Evolutionary conservation across 2,888 invertebrate species (phyloP).

Genomic region (Phalangium opilio): DNA sequence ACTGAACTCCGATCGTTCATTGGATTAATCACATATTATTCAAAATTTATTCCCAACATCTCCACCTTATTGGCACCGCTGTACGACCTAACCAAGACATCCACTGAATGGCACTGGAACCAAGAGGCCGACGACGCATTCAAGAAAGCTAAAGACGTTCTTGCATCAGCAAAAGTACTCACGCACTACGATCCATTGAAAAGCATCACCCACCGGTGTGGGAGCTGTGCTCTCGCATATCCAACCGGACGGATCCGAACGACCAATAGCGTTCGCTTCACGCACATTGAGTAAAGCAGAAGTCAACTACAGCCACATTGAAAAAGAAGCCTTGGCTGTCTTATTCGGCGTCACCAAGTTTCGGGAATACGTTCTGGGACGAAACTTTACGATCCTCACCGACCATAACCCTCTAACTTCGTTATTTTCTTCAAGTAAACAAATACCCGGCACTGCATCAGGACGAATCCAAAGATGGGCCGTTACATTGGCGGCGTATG

Average conservation of each 20-base stretch:
- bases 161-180: slow-evolving; percentile 21
- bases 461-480: slow-evolving; percentile 25
- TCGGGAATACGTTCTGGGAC: slow-evolving; percentile 30
- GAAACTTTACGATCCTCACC: slow-evolving; percentile 30
- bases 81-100: slow-evolving; percentile 17
- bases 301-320: slow-evolving; percentile 19
- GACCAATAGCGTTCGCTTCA: slow-evolving; percentile 23
- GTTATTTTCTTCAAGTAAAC: not conserved
- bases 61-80: slow-evolving; percentile 20
- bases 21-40: slow-evolving; percentile 24
- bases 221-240: slow-evolving; percentile 23
- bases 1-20: slow-evolving; percentile 22
- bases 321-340: slow-evolving; percentile 28
- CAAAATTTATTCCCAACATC: slow-evolving; percentile 22
- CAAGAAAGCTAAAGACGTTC: slow-evolving; percentile 19
- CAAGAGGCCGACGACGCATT: slow-evolving; percentile 17
- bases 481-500: slow-evolving; percentile 25
- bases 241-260: slow-evolving; percentile 29
- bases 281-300: slow-evolving; percentile 18
- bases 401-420: slow-evolving; percentile 31
- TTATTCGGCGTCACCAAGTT: slow-evolving; percentile 31
- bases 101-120: slow-evolving; percentile 17
- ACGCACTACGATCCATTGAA: slow-evolving; percentile 29
- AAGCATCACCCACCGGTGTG: slow-evolving; percentile 27
- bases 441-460: slow-evolving; percentile 23